Evolutionary conservation across 2,113 vertebrate genomes (phyloP).

Genomic region (Petrocephalus zakoni): DNA sequence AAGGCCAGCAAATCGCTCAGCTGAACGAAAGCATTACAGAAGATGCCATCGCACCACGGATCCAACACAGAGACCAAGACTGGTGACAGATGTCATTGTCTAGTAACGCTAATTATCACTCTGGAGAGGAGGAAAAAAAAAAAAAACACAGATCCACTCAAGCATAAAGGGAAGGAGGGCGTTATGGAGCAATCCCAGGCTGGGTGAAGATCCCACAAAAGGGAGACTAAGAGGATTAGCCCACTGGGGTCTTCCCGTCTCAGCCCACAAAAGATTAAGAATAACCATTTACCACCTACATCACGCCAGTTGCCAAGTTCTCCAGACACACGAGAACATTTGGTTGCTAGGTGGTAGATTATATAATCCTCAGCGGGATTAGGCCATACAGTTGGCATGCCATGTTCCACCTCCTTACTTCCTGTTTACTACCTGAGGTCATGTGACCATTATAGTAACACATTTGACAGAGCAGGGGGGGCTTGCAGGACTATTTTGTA

Average conservation of each 20-base stretch:
- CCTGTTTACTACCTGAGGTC: not conserved
- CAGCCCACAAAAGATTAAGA: constrained; percentile 10
- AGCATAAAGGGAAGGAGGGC: not conserved
- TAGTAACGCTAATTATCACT: too few species aligned
- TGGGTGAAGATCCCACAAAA: constrained; percentile 13
- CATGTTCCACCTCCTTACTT: not conserved
- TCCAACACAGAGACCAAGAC: not conserved
- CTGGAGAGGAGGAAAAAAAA: not conserved
- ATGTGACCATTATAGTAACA: not conserved
- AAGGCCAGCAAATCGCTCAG: not conserved
- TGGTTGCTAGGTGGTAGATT: constrained; percentile 10
- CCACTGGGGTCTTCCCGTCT: not conserved
- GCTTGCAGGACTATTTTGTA: not conserved
- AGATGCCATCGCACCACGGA: not conserved
- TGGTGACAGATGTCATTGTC: not conserved
- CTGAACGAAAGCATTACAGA: not conserved
- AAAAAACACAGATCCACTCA: not conserved
- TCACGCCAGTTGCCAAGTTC: not conserved
- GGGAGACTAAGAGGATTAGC: constrained; percentile 30
- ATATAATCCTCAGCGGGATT: constrained; percentile 24
- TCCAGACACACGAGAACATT: not conserved
- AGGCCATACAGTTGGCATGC: not conserved
- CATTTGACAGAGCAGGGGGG: not conserved
- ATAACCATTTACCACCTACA: not conserved
- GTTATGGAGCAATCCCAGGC: not conserved